A percentile compares a stretch with the other conserved stretches of the same genome.
Conservation (phyloP, 2,888 invertebrate species). For the Panorpa germanica region DNA sequence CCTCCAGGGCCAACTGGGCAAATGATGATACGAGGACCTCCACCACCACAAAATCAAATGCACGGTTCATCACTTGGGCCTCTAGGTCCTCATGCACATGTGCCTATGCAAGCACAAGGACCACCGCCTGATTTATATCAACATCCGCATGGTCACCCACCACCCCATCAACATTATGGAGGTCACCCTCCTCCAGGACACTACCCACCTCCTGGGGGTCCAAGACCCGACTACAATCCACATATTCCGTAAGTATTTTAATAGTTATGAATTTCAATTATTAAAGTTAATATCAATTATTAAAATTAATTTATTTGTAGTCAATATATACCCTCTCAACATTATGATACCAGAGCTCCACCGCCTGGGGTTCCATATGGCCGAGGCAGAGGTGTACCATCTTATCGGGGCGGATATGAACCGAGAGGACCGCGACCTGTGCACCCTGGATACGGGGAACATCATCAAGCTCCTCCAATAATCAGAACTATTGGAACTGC, state of each 20-base stretch:
- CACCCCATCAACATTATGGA: slow-evolving; percentile 16
- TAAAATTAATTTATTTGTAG: no score
- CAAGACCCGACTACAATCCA: no score
- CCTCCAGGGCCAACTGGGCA: slow-evolving; percentile 8
- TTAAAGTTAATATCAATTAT: no score
- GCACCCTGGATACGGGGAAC: slow-evolving; percentile 11
- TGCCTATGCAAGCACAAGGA: slow-evolving; percentile 16
- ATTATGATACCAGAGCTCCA: no score
- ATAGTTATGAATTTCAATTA: no score
- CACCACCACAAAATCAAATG: slow-evolving; percentile 7
- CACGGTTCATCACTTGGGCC: no score
- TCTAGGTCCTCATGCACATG: no score
- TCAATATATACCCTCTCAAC: no score
- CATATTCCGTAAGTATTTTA: no score
- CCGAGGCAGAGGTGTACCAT: slow-evolving; percentile 3
- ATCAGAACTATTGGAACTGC: background rate
- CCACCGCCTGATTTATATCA: slow-evolving; percentile 22
- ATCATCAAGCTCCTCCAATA: background rate
- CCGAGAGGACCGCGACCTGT: slow-evolving; percentile 34
- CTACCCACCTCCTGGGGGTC: slow-evolving; percentile 12
- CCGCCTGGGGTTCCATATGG: slow-evolving; percentile 12
- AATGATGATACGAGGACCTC: no score
- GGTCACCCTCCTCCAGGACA: slow-evolving; percentile 15
- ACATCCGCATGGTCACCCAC: slow-evolving; percentile 21
- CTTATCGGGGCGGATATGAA: slow-evolving; percentile 13